Base-by-base conservation (phyloP, 2,113 vertebrate species). In the Motacilla tschutschensis region DNA sequence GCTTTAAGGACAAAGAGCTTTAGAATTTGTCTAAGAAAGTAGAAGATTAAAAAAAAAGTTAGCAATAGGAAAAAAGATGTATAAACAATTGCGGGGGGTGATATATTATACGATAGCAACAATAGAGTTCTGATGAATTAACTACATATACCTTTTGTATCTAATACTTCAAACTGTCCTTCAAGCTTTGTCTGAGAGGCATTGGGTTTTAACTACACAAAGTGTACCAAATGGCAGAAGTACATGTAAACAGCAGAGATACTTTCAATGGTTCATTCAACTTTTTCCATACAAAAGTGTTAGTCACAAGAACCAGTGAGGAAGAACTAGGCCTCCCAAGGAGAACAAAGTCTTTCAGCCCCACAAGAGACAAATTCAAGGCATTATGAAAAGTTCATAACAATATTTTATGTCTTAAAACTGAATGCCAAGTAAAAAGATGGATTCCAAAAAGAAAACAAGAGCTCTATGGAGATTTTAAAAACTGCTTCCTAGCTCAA, bases 401-500 rank as follows among this genome's bases (percentile, higher is more conserved):
- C 71, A 83, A 87, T 72, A 87, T 85, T 94, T 89, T 91, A 90
- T 16, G 24, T 78, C 82, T 87, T 65, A 66, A 81, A 82, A 79
- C 51, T 40, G 62, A 90, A 89, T 35, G 79, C 51, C 83, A 91
- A 93, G 70, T 81, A 33, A 70, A 85, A 59, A 48, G 64, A 46
- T 2, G 6, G 33, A 29, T 63, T 90, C 60, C 44, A 41, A 8
- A 40, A 59, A 74, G 21, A 84, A 90, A 84, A 51, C 8, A 75
- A 54, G 54, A 82, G 26, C 15, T 85, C 43, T 58, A 3, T 0
- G 12, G 25, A 67, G 69, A 43, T 88, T 58, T 84, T 25, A 54
- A 51, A 67, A 87, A 48, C 5, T 41, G 54, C 21, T 59, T 48
- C 12, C 8, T 6, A 60, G 51, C 51, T 70, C 43, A 60, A 57